Conservation (phyloP, 2,888 invertebrate genomes). For the Flexamia atlantica region DNA sequence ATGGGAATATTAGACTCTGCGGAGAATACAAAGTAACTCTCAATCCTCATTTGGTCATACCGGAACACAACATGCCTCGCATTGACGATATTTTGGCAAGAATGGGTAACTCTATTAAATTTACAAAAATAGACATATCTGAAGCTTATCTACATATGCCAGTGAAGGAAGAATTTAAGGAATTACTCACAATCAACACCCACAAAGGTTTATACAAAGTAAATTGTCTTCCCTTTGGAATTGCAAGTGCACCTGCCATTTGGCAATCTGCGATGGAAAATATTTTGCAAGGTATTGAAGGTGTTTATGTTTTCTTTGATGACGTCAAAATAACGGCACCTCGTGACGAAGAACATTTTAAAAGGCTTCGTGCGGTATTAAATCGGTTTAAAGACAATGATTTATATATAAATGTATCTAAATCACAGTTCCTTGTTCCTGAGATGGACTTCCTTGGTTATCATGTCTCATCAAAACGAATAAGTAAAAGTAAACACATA, state of each 20-base stretch:
- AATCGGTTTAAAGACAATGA: background rate
- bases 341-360: background rate
- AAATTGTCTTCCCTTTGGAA: constrained; percentile 6
- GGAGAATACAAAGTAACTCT: background rate
- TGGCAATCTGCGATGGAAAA: constrained; percentile 3
- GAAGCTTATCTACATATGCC: constrained; percentile 2
- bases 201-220: background rate
- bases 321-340: constrained; percentile 3
- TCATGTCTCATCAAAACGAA: background rate
- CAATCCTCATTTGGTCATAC: background rate
- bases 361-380: background rate
- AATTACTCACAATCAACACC: background rate
- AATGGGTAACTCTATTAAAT: background rate
- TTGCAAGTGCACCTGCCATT: constrained; percentile 13
- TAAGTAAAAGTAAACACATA: constrained; percentile 9
- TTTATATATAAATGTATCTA: background rate
- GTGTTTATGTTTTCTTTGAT: background rate
- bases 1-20: background rate
- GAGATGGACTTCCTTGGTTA: constrained; percentile 22
- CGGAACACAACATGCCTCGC: background rate
- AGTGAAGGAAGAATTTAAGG: background rate
- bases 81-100: background rate
- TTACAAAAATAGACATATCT: background rate
- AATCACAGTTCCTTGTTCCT: background rate
- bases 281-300: background rate